Conservation (phyloP, 2,113 vertebrate genomes). For the Xiphophorus hellerii region DNA sequence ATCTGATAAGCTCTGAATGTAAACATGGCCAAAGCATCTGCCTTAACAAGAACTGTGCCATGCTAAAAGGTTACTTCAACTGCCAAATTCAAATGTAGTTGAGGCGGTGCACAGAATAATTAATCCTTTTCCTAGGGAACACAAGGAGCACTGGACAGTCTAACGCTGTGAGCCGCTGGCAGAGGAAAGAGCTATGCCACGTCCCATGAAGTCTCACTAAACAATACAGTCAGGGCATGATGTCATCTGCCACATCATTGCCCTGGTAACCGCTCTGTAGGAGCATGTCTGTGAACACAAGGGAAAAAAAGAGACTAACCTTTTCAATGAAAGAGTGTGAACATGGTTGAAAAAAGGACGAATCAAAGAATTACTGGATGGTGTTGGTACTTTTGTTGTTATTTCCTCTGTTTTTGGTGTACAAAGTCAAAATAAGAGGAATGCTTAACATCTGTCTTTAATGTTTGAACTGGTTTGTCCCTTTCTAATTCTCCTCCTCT, state of each 20-base stretch:
- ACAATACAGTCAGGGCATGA: slow-evolving; percentile 66
- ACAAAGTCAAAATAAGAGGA: slow-evolving; percentile 69
- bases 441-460: slow-evolving; percentile 74
- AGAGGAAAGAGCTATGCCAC: slow-evolving; percentile 44
- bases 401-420: slow-evolving; percentile 63
- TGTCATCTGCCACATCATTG: slow-evolving; percentile 70
- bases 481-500: slow-evolving; percentile 46
- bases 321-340: slow-evolving; percentile 40
- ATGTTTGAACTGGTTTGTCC: slow-evolving; percentile 68
- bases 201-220: slow-evolving; percentile 59
- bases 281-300: slow-evolving; percentile 43
- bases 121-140: slow-evolving; percentile 78
- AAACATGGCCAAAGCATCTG: slow-evolving; percentile 78
- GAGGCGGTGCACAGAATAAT: slow-evolving; percentile 79
- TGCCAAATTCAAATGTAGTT: slow-evolving; percentile 80
- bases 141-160: slow-evolving; percentile 62
- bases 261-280: slow-evolving; percentile 68
- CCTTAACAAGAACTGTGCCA: slow-evolving; percentile 77
- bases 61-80: slow-evolving; percentile 82
- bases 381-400: slow-evolving; percentile 50
- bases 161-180: slow-evolving; percentile 32
- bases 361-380: slow-evolving; percentile 50
- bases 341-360: slow-evolving; percentile 27
- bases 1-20: slow-evolving; percentile 72
- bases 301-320: slow-evolving; percentile 59